These are phyloP conservation scores for Corapipo altera DNA, from an alignment of 2,113 vertebrate species.

Conservation along the genomic window DNA sequence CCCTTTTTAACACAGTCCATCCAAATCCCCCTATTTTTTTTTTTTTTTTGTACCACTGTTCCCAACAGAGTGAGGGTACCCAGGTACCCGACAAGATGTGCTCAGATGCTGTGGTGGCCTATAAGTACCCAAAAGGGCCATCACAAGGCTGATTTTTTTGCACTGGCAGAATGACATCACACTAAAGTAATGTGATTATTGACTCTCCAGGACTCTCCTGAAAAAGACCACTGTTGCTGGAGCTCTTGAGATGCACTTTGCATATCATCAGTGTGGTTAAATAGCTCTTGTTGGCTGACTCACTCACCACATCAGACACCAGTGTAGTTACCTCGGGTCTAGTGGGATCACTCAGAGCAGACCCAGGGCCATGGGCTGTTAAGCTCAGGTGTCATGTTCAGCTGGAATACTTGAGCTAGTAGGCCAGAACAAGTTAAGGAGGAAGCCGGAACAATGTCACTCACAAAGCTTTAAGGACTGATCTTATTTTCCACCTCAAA, in stretches of 20 bases:
- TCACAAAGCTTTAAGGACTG: background rate
- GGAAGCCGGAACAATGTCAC: background rate
- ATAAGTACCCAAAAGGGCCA: background rate
- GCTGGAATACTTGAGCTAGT: background rate
- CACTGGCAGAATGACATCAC: background rate
- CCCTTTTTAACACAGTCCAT: background rate
- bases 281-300: background rate
- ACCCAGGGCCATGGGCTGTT: background rate
- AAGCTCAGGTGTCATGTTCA: background rate
- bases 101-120: background rate
- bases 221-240: background rate
- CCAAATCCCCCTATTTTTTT: background rate
- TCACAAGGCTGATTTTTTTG: background rate
- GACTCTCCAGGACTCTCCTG: background rate
- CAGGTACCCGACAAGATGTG: background rate
- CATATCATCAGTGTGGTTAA: background rate
- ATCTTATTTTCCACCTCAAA: conserved; percentile 37
- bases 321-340: background rate
- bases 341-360: background rate
- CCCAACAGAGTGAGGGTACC: background rate
- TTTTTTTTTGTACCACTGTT: background rate
- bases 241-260: background rate
- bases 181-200: background rate
- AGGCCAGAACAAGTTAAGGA: background rate
- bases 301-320: background rate